Percentiles rank a stretch among this genome's conserved stretches.
These are phyloP conservation scores for Cynoglossus semilaevis DNA, from an alignment of 2,113 vertebrate species.

Conservation along the genomic window DNA sequence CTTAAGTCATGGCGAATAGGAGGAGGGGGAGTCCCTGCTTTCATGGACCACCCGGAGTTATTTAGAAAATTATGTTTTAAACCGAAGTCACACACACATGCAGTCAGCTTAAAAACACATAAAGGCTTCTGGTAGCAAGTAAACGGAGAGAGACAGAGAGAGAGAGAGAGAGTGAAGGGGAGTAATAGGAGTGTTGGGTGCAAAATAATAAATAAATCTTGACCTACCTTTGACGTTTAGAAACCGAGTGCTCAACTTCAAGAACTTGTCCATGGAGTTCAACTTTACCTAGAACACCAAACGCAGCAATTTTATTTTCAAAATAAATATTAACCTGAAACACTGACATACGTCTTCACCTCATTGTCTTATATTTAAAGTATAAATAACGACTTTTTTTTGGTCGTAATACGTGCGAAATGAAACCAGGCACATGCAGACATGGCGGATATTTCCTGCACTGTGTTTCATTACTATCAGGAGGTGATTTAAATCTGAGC, in stretches of 20 bases:
- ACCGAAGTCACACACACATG: too few species aligned
- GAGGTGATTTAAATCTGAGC: too few species aligned
- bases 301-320: constrained; percentile 34
- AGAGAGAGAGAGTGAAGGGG: neutral
- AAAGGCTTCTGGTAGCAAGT: constrained; percentile 10
- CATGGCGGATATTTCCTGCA: neutral
- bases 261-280: constrained; percentile 96
- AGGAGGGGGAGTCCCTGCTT: constrained; percentile 41
- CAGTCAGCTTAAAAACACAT: neutral
- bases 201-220: constrained; percentile 10
- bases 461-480: neutral
- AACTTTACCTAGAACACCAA: constrained; percentile 86
- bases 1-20: constrained; percentile 34
- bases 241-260: constrained; percentile 96
- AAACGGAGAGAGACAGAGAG: too few species aligned
- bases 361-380: too few species aligned
- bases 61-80: too few species aligned
- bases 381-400: too few species aligned
- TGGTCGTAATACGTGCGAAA: too few species aligned
- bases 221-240: constrained; percentile 96
- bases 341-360: neutral
- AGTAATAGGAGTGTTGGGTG: constrained; percentile 25
- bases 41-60: constrained; percentile 37
- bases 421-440: too few species aligned
- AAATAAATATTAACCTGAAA: neutral